These are phyloP conservation scores for Pachycephus smyrnensis DNA, from an alignment of 2,888 invertebrate genomes.

Conservation along the genomic window DNA sequence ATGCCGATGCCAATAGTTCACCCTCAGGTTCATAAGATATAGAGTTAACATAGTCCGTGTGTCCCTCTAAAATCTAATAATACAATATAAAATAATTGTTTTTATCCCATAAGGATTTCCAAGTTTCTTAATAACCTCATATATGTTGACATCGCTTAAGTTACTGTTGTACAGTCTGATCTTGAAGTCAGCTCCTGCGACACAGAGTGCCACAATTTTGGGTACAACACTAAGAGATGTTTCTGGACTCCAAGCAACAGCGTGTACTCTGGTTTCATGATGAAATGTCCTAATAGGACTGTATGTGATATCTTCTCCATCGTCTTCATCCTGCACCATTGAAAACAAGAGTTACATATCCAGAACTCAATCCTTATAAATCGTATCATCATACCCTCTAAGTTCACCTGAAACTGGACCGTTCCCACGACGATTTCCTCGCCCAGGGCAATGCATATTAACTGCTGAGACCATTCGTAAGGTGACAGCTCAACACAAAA, in stretches of 20 bases:
- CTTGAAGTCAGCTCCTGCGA: conserved; percentile 72
- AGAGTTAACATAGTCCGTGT: conserved; percentile 78
- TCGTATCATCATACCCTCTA: background rate
- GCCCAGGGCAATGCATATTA: conserved; percentile 72
- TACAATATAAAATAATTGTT: conserved; percentile 8
- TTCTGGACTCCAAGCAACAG: conserved; percentile 74
- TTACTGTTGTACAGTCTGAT: conserved; percentile 72
- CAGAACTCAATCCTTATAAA: background rate
- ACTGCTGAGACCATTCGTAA: conserved; percentile 75
- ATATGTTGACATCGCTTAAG: conserved; percentile 68
- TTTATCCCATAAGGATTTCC: conserved; percentile 12
- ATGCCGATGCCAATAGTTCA: conserved; percentile 77
- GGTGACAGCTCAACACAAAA: conserved; percentile 73
- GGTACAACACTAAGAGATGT: conserved; percentile 73
- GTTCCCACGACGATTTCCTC: conserved; percentile 72
- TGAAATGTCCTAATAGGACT: conserved; percentile 71
- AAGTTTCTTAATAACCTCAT: conserved; percentile 58
- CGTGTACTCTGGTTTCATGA: conserved; percentile 70
- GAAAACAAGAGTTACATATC: background rate
- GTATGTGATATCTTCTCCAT: conserved; percentile 69
- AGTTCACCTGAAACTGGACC: conserved; percentile 71
- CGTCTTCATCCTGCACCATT: conserved; percentile 67
- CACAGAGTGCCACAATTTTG: conserved; percentile 70
- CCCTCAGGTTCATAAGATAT: conserved; percentile 79
- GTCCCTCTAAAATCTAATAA: conserved; percentile 71